A percentile compares a stretch with the other conserved stretches of the same genome.
Evolutionary conservation across 2,888 invertebrate species (phyloP).

Genomic region (Lydus trimaculatus): DNA sequence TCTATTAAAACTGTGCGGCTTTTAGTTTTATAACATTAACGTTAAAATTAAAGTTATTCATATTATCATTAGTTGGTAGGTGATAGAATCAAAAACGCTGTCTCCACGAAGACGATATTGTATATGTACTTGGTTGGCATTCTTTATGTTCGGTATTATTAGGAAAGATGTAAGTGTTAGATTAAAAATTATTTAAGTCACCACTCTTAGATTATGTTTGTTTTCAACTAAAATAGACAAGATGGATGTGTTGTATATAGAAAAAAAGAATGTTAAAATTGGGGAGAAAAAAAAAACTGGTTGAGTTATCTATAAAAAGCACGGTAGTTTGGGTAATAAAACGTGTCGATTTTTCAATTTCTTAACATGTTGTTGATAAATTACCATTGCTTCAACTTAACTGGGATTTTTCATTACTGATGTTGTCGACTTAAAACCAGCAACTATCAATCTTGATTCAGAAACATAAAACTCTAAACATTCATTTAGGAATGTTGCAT

Average conservation of each 20-base stretch:
- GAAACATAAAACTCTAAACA: background rate
- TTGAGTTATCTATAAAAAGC: constrained; percentile 47
- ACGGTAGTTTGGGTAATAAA: constrained; percentile 49
- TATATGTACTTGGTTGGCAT: background rate
- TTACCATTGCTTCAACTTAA: constrained; percentile 41
- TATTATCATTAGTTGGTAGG: constrained; percentile 38
- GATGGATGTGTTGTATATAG: constrained; percentile 33
- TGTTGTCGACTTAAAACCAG: constrained; percentile 21
- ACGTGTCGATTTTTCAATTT: constrained; percentile 54
- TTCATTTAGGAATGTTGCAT: no score
- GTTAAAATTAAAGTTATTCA: constrained; percentile 51
- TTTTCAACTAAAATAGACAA: constrained; percentile 36
- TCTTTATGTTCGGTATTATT: background rate
- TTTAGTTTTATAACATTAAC: constrained; percentile 48
- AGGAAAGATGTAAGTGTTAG: background rate
- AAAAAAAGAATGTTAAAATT: constrained; percentile 22
- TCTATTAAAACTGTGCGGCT: constrained; percentile 52
- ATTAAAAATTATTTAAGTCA: background rate
- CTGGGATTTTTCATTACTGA: constrained; percentile 37
- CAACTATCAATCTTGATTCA: constrained; percentile 25
- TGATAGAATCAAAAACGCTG: no score
- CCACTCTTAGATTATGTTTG: constrained; percentile 1
- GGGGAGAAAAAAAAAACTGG: constrained; percentile 30
- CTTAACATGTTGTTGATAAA: constrained; percentile 47
- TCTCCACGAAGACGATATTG: constrained; percentile 24